Evolutionary conservation across 30 jellyfish, hydroid and myxozoan genomes (phyloP).

Genomic region (Mastigias papua): DNA sequence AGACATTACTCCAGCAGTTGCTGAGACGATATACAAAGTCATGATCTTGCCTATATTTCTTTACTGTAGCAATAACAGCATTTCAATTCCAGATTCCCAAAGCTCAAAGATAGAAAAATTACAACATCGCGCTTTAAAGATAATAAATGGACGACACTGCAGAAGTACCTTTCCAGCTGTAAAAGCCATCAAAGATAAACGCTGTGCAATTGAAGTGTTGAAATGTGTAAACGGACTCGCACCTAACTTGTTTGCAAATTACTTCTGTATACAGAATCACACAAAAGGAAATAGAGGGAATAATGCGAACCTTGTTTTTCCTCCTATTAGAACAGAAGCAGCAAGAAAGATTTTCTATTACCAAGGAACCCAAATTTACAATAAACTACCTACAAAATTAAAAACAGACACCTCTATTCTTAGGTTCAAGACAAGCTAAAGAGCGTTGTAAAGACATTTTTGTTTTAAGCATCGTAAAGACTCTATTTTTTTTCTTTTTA

Average conservation of each 20-base stretch:
- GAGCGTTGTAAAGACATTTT: neutral
- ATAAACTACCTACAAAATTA: neutral
- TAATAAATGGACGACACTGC: neutral
- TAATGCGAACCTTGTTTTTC: conserved; percentile 11
- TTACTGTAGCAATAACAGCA: neutral
- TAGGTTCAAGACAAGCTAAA: neutral
- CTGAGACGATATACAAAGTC: neutral
- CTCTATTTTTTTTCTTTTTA: neutral
- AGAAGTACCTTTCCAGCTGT: neutral
- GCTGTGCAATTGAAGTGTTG: conserved; percentile 12
- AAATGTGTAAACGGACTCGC: conserved; percentile 11
- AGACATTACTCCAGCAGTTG: neutral
- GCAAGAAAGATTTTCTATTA: conserved; percentile 14
- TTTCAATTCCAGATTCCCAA: neutral
- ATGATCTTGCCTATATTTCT: conserved; percentile 20
- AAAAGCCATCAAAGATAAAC: conserved; percentile 18
- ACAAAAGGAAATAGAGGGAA: conserved; percentile 14
- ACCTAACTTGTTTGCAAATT: conserved; percentile 16
- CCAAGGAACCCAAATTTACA: conserved; percentile 2
- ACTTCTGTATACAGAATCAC: conserved; percentile 2
- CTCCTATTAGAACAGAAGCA: conserved; percentile 14
- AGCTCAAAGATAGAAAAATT: neutral
- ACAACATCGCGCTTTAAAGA: conserved; percentile 6
- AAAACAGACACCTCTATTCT: neutral
- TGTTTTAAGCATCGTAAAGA: too few species aligned